phyloP scores from a whole-genome alignment of 2,113 vertebrate species.

The Salvelinus sp. region DNA sequence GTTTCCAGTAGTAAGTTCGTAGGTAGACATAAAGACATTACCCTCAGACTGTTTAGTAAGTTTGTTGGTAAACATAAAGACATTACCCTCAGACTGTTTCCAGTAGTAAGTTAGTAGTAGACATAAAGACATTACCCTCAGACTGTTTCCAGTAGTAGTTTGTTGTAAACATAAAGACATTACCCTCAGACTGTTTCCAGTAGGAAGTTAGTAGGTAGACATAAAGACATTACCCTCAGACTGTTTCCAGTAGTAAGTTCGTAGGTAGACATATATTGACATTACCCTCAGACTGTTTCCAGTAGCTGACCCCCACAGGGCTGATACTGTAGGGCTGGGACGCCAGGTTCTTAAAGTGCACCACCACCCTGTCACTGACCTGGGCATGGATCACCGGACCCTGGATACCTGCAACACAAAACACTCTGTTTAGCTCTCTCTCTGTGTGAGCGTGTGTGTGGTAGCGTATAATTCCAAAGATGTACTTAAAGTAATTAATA shows the following conservation, averaged over 20 bases:
- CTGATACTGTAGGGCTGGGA: constrained; percentile 86
- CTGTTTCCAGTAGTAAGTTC: constrained; percentile 82
- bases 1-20: constrained; percentile 81
- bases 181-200: constrained; percentile 93
- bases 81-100: constrained; percentile 90
- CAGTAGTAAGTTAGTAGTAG: constrained; percentile 68
- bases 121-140: constrained; percentile 77
- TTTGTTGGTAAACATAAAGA: neutral
- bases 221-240: constrained; percentile 81
- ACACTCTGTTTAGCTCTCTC: neutral
- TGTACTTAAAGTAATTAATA: neutral
- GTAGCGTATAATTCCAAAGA: neutral
- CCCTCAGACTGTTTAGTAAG: constrained; percentile 89
- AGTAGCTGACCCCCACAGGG: constrained; percentile 88
- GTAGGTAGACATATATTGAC: neutral
- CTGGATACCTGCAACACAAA: constrained; percentile 80
- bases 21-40: constrained; percentile 45
- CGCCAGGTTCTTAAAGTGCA: constrained; percentile 93
- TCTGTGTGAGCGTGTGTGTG: neutral
- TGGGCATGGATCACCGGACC: constrained; percentile 87
- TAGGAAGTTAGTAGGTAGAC: constrained; percentile 54
- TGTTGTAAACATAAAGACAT: constrained; percentile 5
- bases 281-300: constrained; percentile 92
- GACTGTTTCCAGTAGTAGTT: constrained; percentile 86
- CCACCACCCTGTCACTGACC: constrained; percentile 82